phyloP scores from a whole-genome alignment of 2,888 invertebrate species.

The Microctonus brassicae region DNA sequence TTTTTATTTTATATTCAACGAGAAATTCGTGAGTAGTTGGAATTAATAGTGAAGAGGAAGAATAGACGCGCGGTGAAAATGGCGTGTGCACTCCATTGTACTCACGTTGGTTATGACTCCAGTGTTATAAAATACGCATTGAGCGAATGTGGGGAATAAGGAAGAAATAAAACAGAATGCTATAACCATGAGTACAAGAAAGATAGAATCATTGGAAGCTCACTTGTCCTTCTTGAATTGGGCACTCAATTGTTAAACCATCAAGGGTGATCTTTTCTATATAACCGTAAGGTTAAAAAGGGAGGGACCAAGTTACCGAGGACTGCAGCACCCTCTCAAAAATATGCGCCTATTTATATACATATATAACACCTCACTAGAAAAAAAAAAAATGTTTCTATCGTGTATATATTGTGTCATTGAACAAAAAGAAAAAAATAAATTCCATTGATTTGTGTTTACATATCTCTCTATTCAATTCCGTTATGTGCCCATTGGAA shows the following conservation, averaged over 20 bases:
- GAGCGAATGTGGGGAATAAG: not conserved
- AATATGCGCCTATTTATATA: not conserved
- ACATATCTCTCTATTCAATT: not conserved
- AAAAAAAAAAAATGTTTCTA: not conserved
- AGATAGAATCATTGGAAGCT: not conserved
- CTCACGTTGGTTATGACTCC: conserved; percentile 54
- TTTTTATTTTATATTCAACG: not conserved
- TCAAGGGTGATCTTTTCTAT: conserved; percentile 50
- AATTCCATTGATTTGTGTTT: conserved; percentile 1
- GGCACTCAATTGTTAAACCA: conserved; percentile 59
- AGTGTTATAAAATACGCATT: conserved; percentile 6
- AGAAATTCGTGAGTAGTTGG: conserved; percentile 20
- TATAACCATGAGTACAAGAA: not conserved
- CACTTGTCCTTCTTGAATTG: conserved; percentile 47
- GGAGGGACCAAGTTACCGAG: not conserved
- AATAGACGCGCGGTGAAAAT: conserved; percentile 26
- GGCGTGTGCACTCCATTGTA: conserved; percentile 51
- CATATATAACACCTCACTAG: too few relatives aligned
- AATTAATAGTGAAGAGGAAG: conserved; percentile 26
- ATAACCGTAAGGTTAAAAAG: not conserved
- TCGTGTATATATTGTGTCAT: not conserved
- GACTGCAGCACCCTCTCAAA: not conserved
- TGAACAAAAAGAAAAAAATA: not conserved
- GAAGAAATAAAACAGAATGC: not conserved
- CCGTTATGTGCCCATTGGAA: not conserved